Evolutionary conservation across 2,113 vertebrate species (phyloP).

Genomic region (Pseudopodoces humilis): DNA sequence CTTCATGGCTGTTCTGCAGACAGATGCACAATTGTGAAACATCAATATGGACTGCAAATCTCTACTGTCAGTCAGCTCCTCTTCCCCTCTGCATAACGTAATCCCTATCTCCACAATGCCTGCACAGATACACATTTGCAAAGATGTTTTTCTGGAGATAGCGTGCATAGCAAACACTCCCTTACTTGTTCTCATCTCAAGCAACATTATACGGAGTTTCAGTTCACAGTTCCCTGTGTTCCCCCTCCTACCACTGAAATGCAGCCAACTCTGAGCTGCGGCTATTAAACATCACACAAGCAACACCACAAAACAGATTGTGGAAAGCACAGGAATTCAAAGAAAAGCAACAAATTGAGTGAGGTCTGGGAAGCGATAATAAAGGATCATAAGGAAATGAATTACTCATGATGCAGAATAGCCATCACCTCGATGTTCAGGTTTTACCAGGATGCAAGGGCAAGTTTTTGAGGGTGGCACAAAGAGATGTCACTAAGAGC

Average conservation of each 20-base stretch:
- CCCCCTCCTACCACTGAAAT: slow-evolving; percentile 37
- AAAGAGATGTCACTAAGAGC: not conserved
- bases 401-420: not conserved
- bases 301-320: not conserved
- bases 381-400: not conserved
- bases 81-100: slow-evolving; percentile 32
- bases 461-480: not conserved
- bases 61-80: slow-evolving; percentile 49
- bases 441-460: not conserved
- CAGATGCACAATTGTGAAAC: slow-evolving; percentile 40
- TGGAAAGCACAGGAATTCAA: not conserved
- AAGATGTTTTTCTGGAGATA: slow-evolving; percentile 44
- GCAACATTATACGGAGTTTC: slow-evolving; percentile 26
- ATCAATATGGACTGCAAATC: slow-evolving; percentile 57
- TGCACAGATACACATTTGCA: slow-evolving; percentile 13
- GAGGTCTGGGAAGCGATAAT: not conserved
- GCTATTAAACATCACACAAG: slow-evolving; percentile 40
- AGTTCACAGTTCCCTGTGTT: slow-evolving; percentile 50
- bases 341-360: not conserved
- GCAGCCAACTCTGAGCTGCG: not conserved
- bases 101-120: slow-evolving; percentile 12
- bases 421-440: not conserved
- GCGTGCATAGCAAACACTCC: not conserved
- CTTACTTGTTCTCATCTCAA: slow-evolving; percentile 31
- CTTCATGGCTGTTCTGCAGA: slow-evolving; percentile 42